Base-by-base conservation (phyloP, 1,140 invertebrate species). In the Scylla paramamosain region DNA sequence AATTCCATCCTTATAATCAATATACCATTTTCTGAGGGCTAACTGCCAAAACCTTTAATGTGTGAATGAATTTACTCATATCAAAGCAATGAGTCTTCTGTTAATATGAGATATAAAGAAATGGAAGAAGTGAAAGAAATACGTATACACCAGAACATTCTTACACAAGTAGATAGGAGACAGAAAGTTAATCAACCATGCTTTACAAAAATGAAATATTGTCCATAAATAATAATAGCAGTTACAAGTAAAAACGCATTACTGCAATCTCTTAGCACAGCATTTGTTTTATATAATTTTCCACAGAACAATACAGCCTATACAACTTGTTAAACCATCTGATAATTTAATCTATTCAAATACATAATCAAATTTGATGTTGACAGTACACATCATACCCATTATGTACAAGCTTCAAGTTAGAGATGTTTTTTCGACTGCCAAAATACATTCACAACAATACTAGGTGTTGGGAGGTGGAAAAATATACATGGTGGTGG, bases 401-500 rank as follows among this genome's bases (percentile, higher is more conserved):
- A 77, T 77, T 77, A 77, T 77, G 20, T 77, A 77, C 67, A 77
- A 77, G 25, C 20, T n/a, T 67, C n/a, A 77, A n/a, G 67, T 52
- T 46, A 52, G 7, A 29, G 28, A 39, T 52, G 45, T 52, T 28
- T 91, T 91, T 39, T 39, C 39, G 52, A 52, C 45, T 48, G 52
- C 25, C 52, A 29, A 91, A 91, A 91, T 39, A 91, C 28, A 77
- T 91, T 77, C 16, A 82, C 14, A 83, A 32, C 52, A 31, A 89
- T 94, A 45, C 88, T 91, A 91, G 88, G 77, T 91, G 88, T 94
- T 94, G 93, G 93, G 93, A 94, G 93, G 93, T 94, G 93, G 93
- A 94, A 46, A 39, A 94, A 90, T 94, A 46, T 94, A 94, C 87
- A 90, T 91, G 88, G 93, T 94, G 93, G 93, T 94, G 93, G 93